Evolutionary conservation across 2,888 invertebrate genomes (phyloP).

Genomic region (Beris morrisii): DNA sequence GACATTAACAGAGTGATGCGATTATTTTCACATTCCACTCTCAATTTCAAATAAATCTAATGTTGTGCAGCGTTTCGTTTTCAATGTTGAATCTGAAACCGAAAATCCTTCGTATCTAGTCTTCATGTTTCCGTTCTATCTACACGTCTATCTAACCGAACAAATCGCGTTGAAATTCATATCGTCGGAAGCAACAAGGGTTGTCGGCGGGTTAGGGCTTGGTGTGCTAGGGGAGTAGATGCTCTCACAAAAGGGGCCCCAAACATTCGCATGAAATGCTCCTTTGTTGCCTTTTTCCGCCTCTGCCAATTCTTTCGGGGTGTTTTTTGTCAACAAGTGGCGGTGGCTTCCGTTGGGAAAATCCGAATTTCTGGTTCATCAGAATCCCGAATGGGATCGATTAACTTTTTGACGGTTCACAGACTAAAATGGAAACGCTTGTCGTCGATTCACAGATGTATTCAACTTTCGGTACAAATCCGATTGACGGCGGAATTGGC

Average conservation of each 20-base stretch:
- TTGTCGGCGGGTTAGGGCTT: background rate
- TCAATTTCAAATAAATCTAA: slow-evolving; percentile 3
- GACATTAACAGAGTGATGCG: slow-evolving; percentile 23
- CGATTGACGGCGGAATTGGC: background rate
- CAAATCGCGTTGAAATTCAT: slow-evolving; percentile 35
- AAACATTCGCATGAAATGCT: slow-evolving; percentile 24
- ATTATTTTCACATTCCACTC: slow-evolving; percentile 25
- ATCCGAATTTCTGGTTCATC: slow-evolving; percentile 27
- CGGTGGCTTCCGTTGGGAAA: slow-evolving; percentile 34
- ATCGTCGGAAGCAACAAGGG: slow-evolving; percentile 13
- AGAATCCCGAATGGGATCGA: slow-evolving; percentile 28
- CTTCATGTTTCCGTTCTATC: slow-evolving; percentile 36
- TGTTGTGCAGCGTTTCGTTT: slow-evolving; percentile 19
- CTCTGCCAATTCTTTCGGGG: slow-evolving; percentile 8
- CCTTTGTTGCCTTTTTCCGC: slow-evolving; percentile 28
- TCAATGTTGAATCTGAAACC: slow-evolving; percentile 6
- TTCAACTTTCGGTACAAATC: background rate
- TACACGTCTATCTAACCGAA: slow-evolving; percentile 37
- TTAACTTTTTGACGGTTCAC: slow-evolving; percentile 31
- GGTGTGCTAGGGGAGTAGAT: slow-evolving; percentile 3
- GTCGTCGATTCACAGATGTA: background rate
- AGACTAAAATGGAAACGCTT: slow-evolving; percentile 5
- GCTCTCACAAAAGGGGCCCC: slow-evolving; percentile 5
- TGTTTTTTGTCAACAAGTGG: slow-evolving; percentile 39
- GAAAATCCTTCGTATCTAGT: slow-evolving; percentile 8